phyloP scores from a whole-genome alignment of 23 tunicate species.

The Ascidia mentula region DNA sequence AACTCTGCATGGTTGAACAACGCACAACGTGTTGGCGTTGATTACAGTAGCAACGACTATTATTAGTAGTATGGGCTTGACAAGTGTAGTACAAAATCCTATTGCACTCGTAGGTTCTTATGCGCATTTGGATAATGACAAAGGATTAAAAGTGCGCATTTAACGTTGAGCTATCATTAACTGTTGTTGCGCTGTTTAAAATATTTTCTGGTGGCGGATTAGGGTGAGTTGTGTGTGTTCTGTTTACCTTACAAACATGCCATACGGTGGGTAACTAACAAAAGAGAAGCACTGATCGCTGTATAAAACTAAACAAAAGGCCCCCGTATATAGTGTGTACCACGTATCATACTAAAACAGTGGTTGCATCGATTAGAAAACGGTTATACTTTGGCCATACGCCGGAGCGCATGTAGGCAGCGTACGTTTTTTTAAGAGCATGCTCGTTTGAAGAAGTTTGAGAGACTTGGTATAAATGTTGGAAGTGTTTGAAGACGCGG shows the following conservation, averaged over 20 bases:
- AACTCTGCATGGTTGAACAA: too few relatives aligned
- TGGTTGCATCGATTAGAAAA: conserved; percentile 6
- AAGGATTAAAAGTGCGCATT: too few relatives aligned
- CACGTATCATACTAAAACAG: conserved; percentile 9
- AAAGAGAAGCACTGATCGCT: conserved; percentile 4
- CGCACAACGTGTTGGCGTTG: background rate
- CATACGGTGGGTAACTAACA: conserved; percentile 7
- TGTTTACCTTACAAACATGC: too few relatives aligned
- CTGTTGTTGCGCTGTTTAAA: too few relatives aligned
- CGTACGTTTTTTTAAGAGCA: background rate
- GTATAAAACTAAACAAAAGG: background rate
- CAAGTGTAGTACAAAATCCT: background rate
- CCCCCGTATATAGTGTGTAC: conserved; percentile 7
- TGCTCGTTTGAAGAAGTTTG: conserved; percentile 7
- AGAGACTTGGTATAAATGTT: background rate
- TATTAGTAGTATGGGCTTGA: background rate
- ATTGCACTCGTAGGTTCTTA: too few relatives aligned
- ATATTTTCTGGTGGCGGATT: too few relatives aligned
- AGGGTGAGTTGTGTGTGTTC: too few relatives aligned
- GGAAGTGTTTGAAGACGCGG: conserved; percentile 7
- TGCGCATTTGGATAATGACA: too few relatives aligned
- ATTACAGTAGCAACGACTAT: background rate
- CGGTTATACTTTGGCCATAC: conserved; percentile 6
- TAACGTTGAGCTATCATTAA: too few relatives aligned
- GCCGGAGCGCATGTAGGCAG: background rate